A percentile compares a stretch with the other conserved stretches of the same genome.
Evolutionary conservation across 92 coral and sea anemone genomes (phyloP).

Genomic region (Desmophyllum pertusum): DNA sequence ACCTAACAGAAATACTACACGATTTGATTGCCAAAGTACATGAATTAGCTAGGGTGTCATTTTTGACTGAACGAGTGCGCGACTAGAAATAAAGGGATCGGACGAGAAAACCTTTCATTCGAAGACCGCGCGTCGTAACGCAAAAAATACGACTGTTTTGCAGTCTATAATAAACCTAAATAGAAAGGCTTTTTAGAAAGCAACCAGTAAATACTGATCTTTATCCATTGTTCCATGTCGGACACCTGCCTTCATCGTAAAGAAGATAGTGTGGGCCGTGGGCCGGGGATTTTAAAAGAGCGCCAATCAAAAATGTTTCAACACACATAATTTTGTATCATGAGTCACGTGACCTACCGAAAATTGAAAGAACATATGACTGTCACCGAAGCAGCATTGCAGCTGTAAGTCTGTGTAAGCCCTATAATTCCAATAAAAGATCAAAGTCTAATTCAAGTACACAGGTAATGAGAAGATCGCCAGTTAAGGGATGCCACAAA

Average conservation of each 20-base stretch:
- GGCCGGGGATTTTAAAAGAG: not conserved
- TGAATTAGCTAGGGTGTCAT: not conserved
- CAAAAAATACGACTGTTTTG: too few species aligned
- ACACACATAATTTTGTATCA: not conserved
- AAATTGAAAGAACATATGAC: not conserved
- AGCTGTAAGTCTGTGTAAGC: not conserved
- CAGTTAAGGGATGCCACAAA: not conserved
- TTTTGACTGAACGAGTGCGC: not conserved
- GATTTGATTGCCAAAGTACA: not conserved
- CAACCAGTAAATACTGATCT: not conserved
- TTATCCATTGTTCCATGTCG: not conserved
- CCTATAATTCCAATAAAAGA: not conserved
- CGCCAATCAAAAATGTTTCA: not conserved
- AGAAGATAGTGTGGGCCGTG: not conserved
- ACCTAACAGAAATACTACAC: too few species aligned
- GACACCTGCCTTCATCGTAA: conserved; percentile 7
- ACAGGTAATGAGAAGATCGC: not conserved
- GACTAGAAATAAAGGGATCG: not conserved
- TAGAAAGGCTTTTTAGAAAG: not conserved
- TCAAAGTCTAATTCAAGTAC: not conserved
- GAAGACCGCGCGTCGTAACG: too few species aligned
- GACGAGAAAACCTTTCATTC: not conserved
- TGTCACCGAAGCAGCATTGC: too few species aligned
- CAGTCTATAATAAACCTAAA: not conserved
- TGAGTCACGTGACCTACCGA: not conserved